Conservation (phyloP, 2,113 vertebrate genomes). For the Lycocorax pyrrhopterus region DNA sequence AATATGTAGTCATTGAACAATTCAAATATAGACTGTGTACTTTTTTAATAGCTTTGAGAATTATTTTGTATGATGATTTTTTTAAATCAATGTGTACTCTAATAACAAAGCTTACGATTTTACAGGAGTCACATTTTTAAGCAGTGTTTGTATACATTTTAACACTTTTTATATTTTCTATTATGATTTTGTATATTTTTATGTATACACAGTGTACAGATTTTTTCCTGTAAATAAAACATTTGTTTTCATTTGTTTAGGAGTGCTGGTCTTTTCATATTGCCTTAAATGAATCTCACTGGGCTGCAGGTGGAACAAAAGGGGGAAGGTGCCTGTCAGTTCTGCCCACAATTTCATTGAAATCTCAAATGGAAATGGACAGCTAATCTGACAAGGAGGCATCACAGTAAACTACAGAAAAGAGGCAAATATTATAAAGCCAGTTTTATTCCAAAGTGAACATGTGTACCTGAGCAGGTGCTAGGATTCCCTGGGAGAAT, state of each 20-base stretch:
- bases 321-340: not conserved
- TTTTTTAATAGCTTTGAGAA: conserved; percentile 78
- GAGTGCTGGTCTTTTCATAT: conserved; percentile 32
- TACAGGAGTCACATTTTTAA: conserved; percentile 77
- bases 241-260: conserved; percentile 74
- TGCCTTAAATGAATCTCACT: not conserved
- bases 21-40: conserved; percentile 73
- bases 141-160: conserved; percentile 83
- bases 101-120: conserved; percentile 72
- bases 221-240: conserved; percentile 82
- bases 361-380: not conserved
- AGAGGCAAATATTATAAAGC: not conserved
- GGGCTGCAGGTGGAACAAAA: not conserved
- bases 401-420: not conserved
- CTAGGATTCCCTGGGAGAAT: not conserved
- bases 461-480: accelerated
- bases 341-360: not conserved
- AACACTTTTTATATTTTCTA: conserved; percentile 83
- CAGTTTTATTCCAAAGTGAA: not conserved
- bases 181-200: conserved; percentile 87
- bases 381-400: not conserved
- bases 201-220: conserved; percentile 81
- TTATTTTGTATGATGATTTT: conserved; percentile 82
- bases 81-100: conserved; percentile 74
- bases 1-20: conserved; percentile 51